phyloP scores from a whole-genome alignment of 2,888 invertebrate genomes.

The Drosophila engyochracea region DNA sequence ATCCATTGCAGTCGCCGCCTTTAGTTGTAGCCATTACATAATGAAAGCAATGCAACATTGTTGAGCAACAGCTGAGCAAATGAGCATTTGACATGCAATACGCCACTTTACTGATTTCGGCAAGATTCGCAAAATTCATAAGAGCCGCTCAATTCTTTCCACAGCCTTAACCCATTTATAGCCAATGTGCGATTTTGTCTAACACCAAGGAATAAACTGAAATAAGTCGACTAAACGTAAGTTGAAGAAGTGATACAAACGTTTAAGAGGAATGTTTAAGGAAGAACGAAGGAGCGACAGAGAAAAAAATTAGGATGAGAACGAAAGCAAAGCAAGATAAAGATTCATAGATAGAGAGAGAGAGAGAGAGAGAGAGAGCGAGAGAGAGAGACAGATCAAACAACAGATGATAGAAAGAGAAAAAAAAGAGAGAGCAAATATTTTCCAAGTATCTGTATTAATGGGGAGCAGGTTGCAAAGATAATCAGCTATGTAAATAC shows the following conservation, averaged over 20 bases:
- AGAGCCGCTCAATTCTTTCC: conserved; percentile 11
- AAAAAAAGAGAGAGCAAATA: neutral
- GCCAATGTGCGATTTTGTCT: neutral
- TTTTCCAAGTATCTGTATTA: neutral
- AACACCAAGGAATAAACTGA: neutral
- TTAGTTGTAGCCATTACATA: conserved; percentile 42
- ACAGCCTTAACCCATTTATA: conserved; percentile 9
- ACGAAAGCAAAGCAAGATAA: neutral
- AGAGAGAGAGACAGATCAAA: neutral
- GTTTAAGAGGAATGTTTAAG: neutral
- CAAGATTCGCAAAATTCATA: conserved; percentile 17
- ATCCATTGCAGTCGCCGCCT: conserved; percentile 14
- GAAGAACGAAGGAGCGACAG: too few species aligned
- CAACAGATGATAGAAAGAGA: neutral
- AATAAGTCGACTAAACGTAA: neutral
- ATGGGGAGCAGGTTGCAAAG: neutral
- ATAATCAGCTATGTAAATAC: neutral
- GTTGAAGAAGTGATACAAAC: neutral
- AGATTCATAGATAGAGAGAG: neutral
- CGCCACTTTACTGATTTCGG: conserved; percentile 46
- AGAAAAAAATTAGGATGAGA: neutral
- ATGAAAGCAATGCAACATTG: conserved; percentile 38
- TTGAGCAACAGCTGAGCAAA: conserved; percentile 47
- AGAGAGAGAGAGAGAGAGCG: neutral
- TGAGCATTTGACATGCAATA: conserved; percentile 67